Evolutionary conservation across 2,888 invertebrate genomes (phyloP), one percentile per base, ranked within the genome.

Genomic region (Chesias legatella): DNA sequence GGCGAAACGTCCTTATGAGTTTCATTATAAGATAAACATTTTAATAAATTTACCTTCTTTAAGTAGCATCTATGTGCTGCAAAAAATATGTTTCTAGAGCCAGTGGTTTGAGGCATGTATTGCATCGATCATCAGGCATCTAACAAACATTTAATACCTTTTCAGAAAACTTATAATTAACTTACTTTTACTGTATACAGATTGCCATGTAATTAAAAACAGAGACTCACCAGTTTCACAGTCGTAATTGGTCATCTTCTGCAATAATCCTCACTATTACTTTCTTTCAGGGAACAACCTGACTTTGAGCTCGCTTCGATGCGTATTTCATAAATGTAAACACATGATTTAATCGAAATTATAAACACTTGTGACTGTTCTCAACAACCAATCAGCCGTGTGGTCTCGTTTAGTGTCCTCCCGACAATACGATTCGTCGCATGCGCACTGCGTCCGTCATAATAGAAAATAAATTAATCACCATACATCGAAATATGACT

Each of bases 401-500:
- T 68, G 74, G 64, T 75, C 73, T 59, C 68, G 66, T 63, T 68
- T 64, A 68, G 48, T 62, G 73, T 74, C 57, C 64, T 63, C 67
- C 67, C 74, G 75, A 70, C 77, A 83, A 81, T 82, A 80, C 69
- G 73, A 73, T 63, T 67, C 64, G 72, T 72, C 79, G 77, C 85
- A 79, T 81, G 85, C 85, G 85, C 84, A 73, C 69, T 73, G 48
- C 66, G 73, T 62, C 67, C 81, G 79, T 68, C 70, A 67, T 82
- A 79, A 81, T 77, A 77, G 75, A 79, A 77, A 77, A 79, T 66
- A 73, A 62, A 80, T 80, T 76, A 82, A 84, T 82, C 74, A 79
- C 67, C 69, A 51, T 56, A 53, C 67, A 66, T 71, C 66, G 67
- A 71, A 71, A 58, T 62, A 62, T 63, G 62, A 54, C 58, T 62